Evolutionary conservation across 2,888 invertebrate genomes (phyloP), one percentile per base, ranked within the genome.

Genomic region (Hirtodrosophila duncani): DNA sequence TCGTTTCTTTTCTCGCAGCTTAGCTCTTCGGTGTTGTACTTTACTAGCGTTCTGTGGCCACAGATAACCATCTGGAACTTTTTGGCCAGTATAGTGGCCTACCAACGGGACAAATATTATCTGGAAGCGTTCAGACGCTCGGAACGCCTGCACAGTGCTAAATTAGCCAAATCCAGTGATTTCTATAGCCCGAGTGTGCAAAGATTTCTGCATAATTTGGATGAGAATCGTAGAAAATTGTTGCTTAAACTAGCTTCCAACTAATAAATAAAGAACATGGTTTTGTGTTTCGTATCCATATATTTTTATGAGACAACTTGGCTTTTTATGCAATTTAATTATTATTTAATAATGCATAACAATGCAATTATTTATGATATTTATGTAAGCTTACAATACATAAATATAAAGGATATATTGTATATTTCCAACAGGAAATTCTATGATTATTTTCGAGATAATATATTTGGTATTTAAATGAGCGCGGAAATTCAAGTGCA

Each of bases 11-110:
- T 2, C 5, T 57, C 1, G 3, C 86, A 96, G 94, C 89, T 92
- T 23, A 91, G 92, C 78, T 91, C 95, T 4, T 72, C 72, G 5
- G 92, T 94, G 31, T 85, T 99, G 24, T 94, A 94, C 83, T 99
- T 99, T 87, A 91, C 94, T 1, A 90, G 94, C 59, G 94, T 95
- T 0, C 87, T 99, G 21, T 99, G 99, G 99, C 99, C 99, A 1
- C 98, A 98, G 83, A 97, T 99, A 83, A 92, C 91, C 29, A 90
- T 97, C 53, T 98, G 97, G 96, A 93, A 98, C 87, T 90, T 99
- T 38, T 88, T 98, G 62, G 90, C 89, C 11, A 95, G 94, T 16
- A 90, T 99, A 53, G 91, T 98, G 74, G 91, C 93, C 74, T 99
- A 94, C 86, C 99, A 99, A 87, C 70, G 78, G 3, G 72, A 82